Base-by-base conservation (phyloP, 2,797 vertebrate species). In the Heterohyrax brucei region DNA sequence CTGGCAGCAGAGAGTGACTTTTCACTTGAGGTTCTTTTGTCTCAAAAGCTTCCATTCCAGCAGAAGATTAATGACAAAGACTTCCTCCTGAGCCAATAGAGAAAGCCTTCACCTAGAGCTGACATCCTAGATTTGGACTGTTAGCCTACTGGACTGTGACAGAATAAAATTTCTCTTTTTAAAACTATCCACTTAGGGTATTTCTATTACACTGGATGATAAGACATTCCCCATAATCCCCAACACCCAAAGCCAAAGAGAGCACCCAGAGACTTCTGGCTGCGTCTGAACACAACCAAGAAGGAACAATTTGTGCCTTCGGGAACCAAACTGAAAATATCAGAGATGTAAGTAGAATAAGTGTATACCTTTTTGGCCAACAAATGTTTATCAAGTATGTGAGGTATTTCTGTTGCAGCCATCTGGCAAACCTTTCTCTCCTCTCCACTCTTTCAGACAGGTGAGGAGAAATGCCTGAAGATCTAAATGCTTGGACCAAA, bases 311-410 rank as follows among this genome's bases (percentile, higher is more conserved):
- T 93, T 91, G 44, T 75, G 81, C 46, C 75, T 66, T 79, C 85
- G 68, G 75, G 59, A 50, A 44, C 21, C 1, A 59, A 91, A 86
- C 2, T 83, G 80, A 94, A 86, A 80, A 28, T 46, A 62, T 66
- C 56, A 78, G 68, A 46, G 13, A 33, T 59, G 46, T 12, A 83
- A 75, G 59, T 62, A 26, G 68, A 92, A 82, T 68, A 78, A 2
- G 73, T 61, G 64, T 62, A 75, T 76, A 50, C 33, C 30, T 89
- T 80, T 88, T 73, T 46, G 62, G 10, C 39, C 72, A 86, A 75
- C 85, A 92, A 95, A 81, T 95, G 66, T 72, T 96, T 79, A 82
- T 91, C 82, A 79, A 75, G 16, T 21, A 5, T 44, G 28, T 46
- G 56, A 91, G 13, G 56, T 19, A 28, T 79, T 86, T 94, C 81